Evolutionary conservation across 1,140 invertebrate species (phyloP).

Genomic region (Daktulosphaira vitifoliae): DNA sequence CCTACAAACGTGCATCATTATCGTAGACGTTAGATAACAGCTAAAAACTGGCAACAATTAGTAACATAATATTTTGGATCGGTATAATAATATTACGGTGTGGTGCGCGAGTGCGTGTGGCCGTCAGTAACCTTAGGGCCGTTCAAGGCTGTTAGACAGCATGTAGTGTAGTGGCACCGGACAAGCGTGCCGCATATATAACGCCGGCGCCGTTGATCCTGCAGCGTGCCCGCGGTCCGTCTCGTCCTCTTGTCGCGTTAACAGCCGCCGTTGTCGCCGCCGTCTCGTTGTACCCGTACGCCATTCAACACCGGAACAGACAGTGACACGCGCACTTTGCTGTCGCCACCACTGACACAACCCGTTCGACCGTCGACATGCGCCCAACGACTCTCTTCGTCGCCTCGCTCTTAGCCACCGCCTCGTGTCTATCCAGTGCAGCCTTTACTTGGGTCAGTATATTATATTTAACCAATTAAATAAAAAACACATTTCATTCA

Average conservation of each 20-base stretch:
- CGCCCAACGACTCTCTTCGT: not conserved
- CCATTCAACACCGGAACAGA: too few species aligned
- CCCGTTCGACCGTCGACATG: not conserved
- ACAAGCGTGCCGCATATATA: conserved; percentile 6
- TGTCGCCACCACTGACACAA: not conserved
- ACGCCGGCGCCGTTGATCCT: conserved; percentile 13
- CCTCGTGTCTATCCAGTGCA: not conserved
- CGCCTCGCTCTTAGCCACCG: not conserved
- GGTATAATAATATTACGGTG: too few species aligned
- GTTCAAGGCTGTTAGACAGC: too few species aligned
- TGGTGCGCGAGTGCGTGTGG: too few species aligned
- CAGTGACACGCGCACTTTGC: too few species aligned
- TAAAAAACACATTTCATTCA: too few species aligned
- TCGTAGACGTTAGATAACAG: too few species aligned
- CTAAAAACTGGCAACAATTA: not conserved
- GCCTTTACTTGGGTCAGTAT: conserved; percentile 14
- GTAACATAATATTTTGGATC: too few species aligned
- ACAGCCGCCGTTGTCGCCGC: not conserved
- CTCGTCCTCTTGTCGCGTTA: conserved; percentile 18
- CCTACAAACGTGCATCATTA: too few species aligned
- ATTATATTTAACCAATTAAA: too few species aligned
- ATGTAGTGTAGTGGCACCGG: conserved; percentile 13
- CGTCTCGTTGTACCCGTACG: not conserved
- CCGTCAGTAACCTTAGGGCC: too few species aligned
- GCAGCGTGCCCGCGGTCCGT: conserved; percentile 20